Evolutionary conservation across 2,113 vertebrate species (phyloP).

Genomic region (Phainopepla nitens): DNA sequence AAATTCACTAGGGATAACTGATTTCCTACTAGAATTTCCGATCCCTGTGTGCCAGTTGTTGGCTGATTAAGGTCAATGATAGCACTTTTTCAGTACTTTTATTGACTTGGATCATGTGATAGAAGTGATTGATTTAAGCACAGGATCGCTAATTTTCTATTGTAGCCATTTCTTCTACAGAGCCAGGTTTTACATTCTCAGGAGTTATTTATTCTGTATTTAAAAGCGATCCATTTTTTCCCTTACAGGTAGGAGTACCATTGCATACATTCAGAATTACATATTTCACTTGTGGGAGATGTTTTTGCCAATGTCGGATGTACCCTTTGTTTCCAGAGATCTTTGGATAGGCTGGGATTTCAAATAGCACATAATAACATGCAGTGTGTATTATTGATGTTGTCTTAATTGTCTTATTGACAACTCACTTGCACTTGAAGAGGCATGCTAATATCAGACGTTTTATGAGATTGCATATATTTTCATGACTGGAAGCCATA

Average conservation of each 20-base stretch:
- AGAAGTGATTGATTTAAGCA: slow-evolving; percentile 68
- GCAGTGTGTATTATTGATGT: slow-evolving; percentile 74
- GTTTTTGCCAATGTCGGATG: slow-evolving; percentile 22
- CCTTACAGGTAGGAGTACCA: neutral
- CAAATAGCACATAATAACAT: slow-evolving; percentile 67
- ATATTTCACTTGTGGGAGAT: slow-evolving; percentile 18
- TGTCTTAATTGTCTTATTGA: slow-evolving; percentile 81
- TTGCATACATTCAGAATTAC: neutral
- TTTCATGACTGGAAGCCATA: slow-evolving; percentile 64
- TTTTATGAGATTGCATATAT: slow-evolving; percentile 69
- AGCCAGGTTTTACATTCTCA: neutral
- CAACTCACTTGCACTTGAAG: slow-evolving; percentile 75
- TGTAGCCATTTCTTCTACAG: neutral
- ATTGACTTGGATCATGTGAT: slow-evolving; percentile 69
- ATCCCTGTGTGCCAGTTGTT: slow-evolving; percentile 47
- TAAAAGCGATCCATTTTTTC: slow-evolving; percentile 12
- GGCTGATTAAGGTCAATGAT: slow-evolving; percentile 70
- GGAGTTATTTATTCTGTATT: slow-evolving; percentile 22
- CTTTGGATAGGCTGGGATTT: slow-evolving; percentile 65
- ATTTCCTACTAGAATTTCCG: slow-evolving; percentile 40
- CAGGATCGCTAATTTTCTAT: slow-evolving; percentile 64
- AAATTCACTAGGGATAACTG: neutral
- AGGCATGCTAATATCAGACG: slow-evolving; percentile 72
- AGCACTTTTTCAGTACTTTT: slow-evolving; percentile 65
- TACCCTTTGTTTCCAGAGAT: slow-evolving; percentile 67